Percentiles rank a stretch among this genome's conserved stretches.
Conservation (phyloP, 2,113 vertebrate species). For the Paedocypris sp. region DNA sequence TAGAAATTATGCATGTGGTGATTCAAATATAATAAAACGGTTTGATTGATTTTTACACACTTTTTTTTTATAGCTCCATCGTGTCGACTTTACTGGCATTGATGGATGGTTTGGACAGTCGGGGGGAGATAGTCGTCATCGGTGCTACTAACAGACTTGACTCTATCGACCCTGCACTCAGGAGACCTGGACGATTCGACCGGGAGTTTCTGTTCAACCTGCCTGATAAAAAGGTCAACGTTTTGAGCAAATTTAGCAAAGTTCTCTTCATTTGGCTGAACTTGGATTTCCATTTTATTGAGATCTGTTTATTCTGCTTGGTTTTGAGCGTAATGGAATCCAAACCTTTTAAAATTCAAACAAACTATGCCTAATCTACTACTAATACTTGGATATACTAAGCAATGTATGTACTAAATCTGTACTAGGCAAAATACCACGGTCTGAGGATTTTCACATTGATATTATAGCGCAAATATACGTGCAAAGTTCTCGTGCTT, state of each 20-base stretch:
- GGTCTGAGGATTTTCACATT: no score
- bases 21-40: not conserved
- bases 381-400: no score
- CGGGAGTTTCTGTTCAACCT: conserved; percentile 98
- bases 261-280: not conserved
- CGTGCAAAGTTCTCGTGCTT: no score
- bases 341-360: no score
- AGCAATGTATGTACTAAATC: no score
- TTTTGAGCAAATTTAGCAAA: no score
- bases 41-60: not conserved
- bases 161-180: conserved; percentile 98
- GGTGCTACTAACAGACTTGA: conserved; percentile 99
- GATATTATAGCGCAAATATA: no score
- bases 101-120: conserved; percentile 97
- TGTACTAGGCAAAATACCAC: no score
- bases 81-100: conserved; percentile 95
- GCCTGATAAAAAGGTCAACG: conserved; percentile 96
- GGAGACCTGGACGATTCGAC: conserved; percentile 98
- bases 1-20: not conserved
- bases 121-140: conserved; percentile 97
- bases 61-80: conserved; percentile 70
- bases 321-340: no score
- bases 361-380: no score
- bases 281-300: no score
- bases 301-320: no score